Percentiles rank a stretch among this genome's conserved stretches.
These are phyloP conservation scores for Andrena flavipes DNA, from an alignment of 2,888 invertebrate species.

Conservation along the genomic window DNA sequence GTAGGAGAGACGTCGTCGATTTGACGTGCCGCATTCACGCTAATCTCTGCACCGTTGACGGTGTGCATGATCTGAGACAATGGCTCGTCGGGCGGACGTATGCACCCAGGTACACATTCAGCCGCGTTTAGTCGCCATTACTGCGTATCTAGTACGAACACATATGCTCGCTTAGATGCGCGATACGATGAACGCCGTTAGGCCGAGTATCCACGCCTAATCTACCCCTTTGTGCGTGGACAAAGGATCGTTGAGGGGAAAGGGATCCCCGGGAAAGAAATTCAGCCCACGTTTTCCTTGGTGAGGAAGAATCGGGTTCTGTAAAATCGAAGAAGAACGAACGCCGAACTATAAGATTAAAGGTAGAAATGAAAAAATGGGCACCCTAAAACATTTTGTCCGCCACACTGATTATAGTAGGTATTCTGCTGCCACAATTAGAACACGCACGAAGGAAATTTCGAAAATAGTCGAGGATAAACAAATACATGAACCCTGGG, in stretches of 20 bases:
- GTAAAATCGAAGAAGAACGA: no score
- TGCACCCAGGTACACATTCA: conserved; percentile 36
- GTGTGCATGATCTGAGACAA: conserved; percentile 49
- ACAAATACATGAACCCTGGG: conserved; percentile 6
- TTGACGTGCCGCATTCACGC: conserved; percentile 11
- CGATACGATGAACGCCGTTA: conserved; percentile 58
- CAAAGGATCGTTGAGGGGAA: conserved; percentile 41
- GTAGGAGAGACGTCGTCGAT: conserved; percentile 9
- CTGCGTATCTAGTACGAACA: conserved; percentile 35
- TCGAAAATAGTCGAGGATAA: conserved; percentile 14
- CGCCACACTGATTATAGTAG: no score
- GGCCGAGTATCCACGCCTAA: conserved; percentile 55
- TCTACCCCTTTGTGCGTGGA: conserved; percentile 59
- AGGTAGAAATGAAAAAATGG: no score
- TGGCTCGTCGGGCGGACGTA: conserved; percentile 20
- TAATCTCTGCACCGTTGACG: conserved; percentile 41
- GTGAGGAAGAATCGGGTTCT: conserved; percentile 3
- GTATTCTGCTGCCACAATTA: conserved; percentile 6
- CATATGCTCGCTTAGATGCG: conserved; percentile 43
- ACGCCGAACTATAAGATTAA: no score
- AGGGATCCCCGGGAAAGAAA: background rate
- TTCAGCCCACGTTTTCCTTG: background rate
- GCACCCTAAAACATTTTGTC: no score
- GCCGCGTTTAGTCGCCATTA: conserved; percentile 40
- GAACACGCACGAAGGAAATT: background rate